phyloP scores from a whole-genome alignment of 2,888 invertebrate species.

The Sialis lutaria region DNA sequence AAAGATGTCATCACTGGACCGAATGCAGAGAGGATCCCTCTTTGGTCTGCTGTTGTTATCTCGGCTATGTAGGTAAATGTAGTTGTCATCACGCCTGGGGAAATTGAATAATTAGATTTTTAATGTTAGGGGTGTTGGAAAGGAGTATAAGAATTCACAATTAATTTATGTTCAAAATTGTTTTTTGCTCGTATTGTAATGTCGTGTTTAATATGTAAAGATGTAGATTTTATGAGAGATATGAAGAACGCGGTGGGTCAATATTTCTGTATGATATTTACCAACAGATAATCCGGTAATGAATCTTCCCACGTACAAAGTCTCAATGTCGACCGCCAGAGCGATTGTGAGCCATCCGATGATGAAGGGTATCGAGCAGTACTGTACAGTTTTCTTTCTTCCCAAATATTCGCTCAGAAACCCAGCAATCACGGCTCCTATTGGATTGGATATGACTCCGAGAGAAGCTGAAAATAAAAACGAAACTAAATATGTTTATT shows the following conservation, averaged over 20 bases:
- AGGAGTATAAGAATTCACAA: too few relatives aligned
- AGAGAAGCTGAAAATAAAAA: constrained; percentile 35
- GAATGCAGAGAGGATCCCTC: constrained; percentile 49
- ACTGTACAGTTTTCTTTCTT: constrained; percentile 41
- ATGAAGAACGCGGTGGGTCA: neutral
- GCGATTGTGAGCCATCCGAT: constrained; percentile 54
- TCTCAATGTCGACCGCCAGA: constrained; percentile 39
- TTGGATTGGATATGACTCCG: constrained; percentile 53
- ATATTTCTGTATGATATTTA: constrained; percentile 21
- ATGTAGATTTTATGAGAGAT: neutral
- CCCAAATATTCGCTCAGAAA: constrained; percentile 49
- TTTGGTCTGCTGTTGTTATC: constrained; percentile 46
- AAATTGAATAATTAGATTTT: neutral
- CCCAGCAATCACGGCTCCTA: constrained; percentile 51
- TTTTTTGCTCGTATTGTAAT: neutral
- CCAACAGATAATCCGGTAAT: constrained; percentile 54
- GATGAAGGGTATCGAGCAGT: constrained; percentile 48
- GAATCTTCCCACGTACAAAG: constrained; percentile 47
- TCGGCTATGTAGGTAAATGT: constrained; percentile 52
- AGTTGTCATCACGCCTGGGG: constrained; percentile 48
- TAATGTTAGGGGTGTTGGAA: too few relatives aligned
- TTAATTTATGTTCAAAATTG: too few relatives aligned
- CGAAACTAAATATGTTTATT: too few relatives aligned
- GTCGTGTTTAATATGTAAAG: neutral
- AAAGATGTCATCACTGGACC: constrained; percentile 55